Evolutionary conservation across 92 coral and sea anemone genomes (phyloP), one percentile per base, ranked within the genome.

Genomic region (Virgularia gustaviana): DNA sequence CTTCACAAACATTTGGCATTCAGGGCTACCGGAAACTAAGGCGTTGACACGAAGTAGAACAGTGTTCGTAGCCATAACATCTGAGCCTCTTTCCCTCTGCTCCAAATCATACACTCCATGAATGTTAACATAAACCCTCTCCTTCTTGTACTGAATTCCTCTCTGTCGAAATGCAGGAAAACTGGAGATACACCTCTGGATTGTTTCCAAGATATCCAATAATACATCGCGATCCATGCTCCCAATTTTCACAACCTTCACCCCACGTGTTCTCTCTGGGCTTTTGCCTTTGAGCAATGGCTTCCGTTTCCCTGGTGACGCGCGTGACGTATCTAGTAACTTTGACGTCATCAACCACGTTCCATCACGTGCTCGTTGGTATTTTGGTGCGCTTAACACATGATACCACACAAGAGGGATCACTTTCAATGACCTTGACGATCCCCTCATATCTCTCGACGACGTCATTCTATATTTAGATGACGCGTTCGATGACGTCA

Each of bases 111-210:
- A 51, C 7, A 68, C 29, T 9, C 51, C 61, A 20, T 47, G 0
- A 2, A 68, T 47, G 23, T 36, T 9, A 15, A 68, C 47, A 9
- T 15, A 68, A 34, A 68, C n/a, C 10, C 54, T 49, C 27, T 68
- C 61, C 3, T 49, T 68, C 61, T 35, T 18, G 24, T 68, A 51
- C 20, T 6, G 55, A 30, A 68, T 68, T 16, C 75, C 75, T 18
- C 43, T 20, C 13, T 29, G 75, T 19, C 75, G 49, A 51, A 68
- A 68, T 16, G 42, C 75, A 5, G 75, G 75, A 19, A 68, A 68
- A 51, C 61, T 32, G 8, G 45, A 49, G 25, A 68, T 25, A n/a
- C 60, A 68, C 13, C 36, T 68, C 19, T 68, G 75, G 75, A 68
- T 61, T 31, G 75, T 68, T 49, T 20, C 75, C 4, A 68, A 20